Evolutionary conservation across 2,797 vertebrate genomes (phyloP), one percentile per base, ranked within the genome.

Genomic region (Ambastaia sidthimunki): DNA sequence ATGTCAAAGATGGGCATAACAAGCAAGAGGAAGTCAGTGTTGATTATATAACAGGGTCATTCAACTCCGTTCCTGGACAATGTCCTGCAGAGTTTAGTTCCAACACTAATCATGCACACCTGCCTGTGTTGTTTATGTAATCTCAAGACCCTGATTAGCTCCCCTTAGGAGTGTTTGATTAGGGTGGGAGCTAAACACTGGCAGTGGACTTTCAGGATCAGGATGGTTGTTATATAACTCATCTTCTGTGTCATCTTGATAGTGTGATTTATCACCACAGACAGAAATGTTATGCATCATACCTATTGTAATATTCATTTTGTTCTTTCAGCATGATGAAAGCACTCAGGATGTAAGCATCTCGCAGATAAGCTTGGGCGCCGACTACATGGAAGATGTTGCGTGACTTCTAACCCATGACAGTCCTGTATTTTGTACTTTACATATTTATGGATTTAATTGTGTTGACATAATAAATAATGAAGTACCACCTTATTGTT

Each of bases 341-440:
- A 86, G 92, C 87, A 99, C 97, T 0, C 93, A 95, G 90, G 97
- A 98, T 88, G 86, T 95, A 67, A 97, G 95, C 13, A 70, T 95
- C 59, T 98, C 97, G 34, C 96, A 97, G 86, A 91, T 95, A 82
- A 97, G 94, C 1, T 94, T 94, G 0, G 90, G 91, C 10, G 96
- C 93, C 0, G 96, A 98, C 87, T 98, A 97, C 85, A 92, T 98
- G 85, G 97, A 98, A 88, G 96, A 97, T 0, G 95, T 99, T 67
- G 86, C 95, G 1, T 96, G 93, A 93, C 23, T 19, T 0, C n/a
- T 12, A 31, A 3, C 44, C 47, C 65, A 79, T 48, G 21, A n/a
- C 68, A 34, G 16, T 23, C 21, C 18, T 34, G 31, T 16, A 15
- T 50, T 7, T 37, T 87, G 78, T 89, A 85, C 69, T 82, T 77